A percentile compares a stretch with the other conserved stretches of the same genome.
These are phyloP conservation scores for Asarcornis scutulata DNA, from an alignment of 2,113 vertebrate genomes.

Conservation along the genomic window DNA sequence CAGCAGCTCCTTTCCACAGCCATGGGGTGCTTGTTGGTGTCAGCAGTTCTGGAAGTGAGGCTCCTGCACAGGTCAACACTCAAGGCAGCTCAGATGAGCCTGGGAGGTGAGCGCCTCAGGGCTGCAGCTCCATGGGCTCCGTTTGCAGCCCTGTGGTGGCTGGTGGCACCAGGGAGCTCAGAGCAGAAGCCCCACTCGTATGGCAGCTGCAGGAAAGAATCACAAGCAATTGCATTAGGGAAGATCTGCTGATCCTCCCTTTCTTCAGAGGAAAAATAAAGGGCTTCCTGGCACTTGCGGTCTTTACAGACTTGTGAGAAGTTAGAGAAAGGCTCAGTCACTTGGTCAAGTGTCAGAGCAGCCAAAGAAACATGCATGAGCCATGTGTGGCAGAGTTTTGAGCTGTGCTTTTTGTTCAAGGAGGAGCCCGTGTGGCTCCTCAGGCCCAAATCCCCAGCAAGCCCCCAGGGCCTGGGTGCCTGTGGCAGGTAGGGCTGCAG, in stretches of 20 bases:
- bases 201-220: background rate
- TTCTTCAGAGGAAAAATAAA: background rate
- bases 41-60: background rate
- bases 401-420: background rate
- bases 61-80: background rate
- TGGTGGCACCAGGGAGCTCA: rapidly evolving
- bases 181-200: background rate
- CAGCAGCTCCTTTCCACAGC: background rate
- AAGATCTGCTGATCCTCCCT: background rate
- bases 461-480: too few species aligned
- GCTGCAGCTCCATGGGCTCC: rapidly evolving
- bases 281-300: background rate
- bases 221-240: background rate
- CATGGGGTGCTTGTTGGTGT: background rate
- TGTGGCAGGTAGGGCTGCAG: too few species aligned
- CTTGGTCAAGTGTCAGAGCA: background rate
- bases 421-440: background rate
- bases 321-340: background rate
- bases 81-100: too few species aligned
- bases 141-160: rapidly evolving
- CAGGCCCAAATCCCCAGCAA: too few species aligned
- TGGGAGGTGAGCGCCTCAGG: background rate
- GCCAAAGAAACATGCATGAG: background rate
- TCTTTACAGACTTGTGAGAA: background rate
- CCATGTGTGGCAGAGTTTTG: background rate